A percentile compares a stretch with the other conserved stretches of the same genome.
Evolutionary conservation across 2,113 vertebrate species (phyloP).

Genomic region (Neoarius graeffei): DNA sequence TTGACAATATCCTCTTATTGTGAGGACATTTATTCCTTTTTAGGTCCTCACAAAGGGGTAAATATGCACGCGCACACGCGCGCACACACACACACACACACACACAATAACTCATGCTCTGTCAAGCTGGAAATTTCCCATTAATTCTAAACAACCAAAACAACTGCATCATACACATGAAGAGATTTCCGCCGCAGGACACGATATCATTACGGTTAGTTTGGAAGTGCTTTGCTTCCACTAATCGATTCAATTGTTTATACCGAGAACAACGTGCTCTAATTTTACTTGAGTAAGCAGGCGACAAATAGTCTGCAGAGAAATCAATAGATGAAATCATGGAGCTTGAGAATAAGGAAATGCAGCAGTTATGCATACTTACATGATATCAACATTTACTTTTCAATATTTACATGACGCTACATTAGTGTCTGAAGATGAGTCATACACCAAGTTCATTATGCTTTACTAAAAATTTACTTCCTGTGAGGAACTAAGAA

Average conservation of each 20-base stretch:
- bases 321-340: slow-evolving; percentile 73
- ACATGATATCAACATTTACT: background rate
- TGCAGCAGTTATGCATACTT: background rate
- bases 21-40: background rate
- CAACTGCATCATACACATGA: slow-evolving; percentile 55
- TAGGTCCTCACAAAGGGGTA: background rate
- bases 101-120: slow-evolving; percentile 67
- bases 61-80: slow-evolving; percentile 30
- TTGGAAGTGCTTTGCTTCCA: slow-evolving; percentile 49
- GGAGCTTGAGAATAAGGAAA: slow-evolving; percentile 42
- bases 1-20: background rate
- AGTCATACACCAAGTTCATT: background rate
- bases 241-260: slow-evolving; percentile 68
- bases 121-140: slow-evolving; percentile 72
- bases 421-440: too few relatives aligned
- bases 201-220: slow-evolving; percentile 68
- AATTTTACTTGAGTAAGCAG: slow-evolving; percentile 76
- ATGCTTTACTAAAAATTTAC: background rate
- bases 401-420: background rate
- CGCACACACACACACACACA: slow-evolving; percentile 55
- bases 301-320: slow-evolving; percentile 70
- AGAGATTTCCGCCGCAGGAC: slow-evolving; percentile 56
- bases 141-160: slow-evolving; percentile 69
- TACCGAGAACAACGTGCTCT: slow-evolving; percentile 62
- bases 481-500: background rate